phyloP scores from a whole-genome alignment of 1,140 invertebrate species.

The Metaphire vulgaris region DNA sequence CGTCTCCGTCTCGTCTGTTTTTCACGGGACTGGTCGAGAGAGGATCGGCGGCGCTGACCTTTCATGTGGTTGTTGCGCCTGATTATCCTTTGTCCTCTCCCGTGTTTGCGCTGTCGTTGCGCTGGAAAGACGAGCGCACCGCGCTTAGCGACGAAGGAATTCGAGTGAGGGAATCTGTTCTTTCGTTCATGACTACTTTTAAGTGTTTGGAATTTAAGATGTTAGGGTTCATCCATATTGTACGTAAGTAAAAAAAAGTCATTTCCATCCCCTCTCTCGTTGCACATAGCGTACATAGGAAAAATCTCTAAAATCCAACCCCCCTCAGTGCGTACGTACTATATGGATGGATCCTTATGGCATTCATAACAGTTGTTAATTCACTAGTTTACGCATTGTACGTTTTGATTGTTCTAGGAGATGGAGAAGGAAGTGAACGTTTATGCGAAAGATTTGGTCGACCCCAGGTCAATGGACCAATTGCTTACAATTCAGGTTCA shows the following conservation, averaged over 20 bases:
- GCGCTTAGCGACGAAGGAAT: slow-evolving; percentile 63
- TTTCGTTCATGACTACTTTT: neutral
- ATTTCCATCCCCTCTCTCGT: too few relatives aligned
- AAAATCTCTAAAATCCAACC: too few relatives aligned
- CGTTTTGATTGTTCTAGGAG: slow-evolving; percentile 58
- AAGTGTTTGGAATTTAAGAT: slow-evolving; percentile 7
- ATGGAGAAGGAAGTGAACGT: slow-evolving; percentile 69
- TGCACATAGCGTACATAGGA: too few relatives aligned
- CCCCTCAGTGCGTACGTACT: too few relatives aligned
- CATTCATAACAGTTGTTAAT: too few relatives aligned
- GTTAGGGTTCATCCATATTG: too few relatives aligned
- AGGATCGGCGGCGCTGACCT: slow-evolving; percentile 63
- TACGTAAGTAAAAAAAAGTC: too few relatives aligned
- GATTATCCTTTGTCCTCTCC: slow-evolving; percentile 73
- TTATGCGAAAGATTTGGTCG: slow-evolving; percentile 54
- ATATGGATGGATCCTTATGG: too few relatives aligned
- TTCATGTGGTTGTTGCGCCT: slow-evolving; percentile 68
- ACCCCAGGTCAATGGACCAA: slow-evolving; percentile 45
- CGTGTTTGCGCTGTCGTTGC: slow-evolving; percentile 61
- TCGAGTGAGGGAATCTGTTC: slow-evolving; percentile 54
- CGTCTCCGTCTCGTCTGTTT: slow-evolving; percentile 42
- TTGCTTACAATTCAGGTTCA: slow-evolving; percentile 70
- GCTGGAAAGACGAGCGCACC: slow-evolving; percentile 64
- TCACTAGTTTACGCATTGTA: too few relatives aligned
- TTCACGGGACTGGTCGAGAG: slow-evolving; percentile 57